Conservation (phyloP, 2,797 vertebrate species). For the Sebastes trivittatus region DNA sequence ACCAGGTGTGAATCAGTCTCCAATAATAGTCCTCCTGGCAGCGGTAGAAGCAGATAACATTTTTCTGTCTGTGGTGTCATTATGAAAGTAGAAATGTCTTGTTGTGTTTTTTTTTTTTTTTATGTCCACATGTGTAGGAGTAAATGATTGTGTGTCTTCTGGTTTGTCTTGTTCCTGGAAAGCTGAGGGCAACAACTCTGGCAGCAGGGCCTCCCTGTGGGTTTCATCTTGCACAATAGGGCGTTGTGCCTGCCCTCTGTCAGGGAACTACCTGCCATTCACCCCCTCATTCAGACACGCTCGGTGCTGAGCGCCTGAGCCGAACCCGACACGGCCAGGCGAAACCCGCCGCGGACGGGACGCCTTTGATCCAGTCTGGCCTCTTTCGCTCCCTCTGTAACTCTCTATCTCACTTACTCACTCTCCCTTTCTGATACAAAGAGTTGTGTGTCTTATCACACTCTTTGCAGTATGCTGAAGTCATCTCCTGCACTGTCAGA, state of each 20-base stretch:
- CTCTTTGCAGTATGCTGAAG: constrained; percentile 61
- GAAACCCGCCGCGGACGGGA: constrained; percentile 1
- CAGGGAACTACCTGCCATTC: constrained; percentile 59
- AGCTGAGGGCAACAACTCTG: constrained; percentile 40
- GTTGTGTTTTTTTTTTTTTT: neutral
- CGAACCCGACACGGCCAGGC: constrained; percentile 45
- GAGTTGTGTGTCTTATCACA: constrained; percentile 60
- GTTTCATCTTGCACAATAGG: constrained; percentile 56
- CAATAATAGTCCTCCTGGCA: neutral
- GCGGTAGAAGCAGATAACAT: neutral
- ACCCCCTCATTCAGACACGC: constrained; percentile 45
- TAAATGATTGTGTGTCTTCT: constrained; percentile 22
- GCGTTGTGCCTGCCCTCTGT: constrained; percentile 32
- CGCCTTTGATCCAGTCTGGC: constrained; percentile 37
- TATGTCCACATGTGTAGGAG: neutral
- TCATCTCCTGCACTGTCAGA: constrained; percentile 70
- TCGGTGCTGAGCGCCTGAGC: neutral
- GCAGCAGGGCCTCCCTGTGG: constrained; percentile 35
- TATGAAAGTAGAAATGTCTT: neutral
- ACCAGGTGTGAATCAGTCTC: neutral
- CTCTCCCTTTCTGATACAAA: constrained; percentile 37
- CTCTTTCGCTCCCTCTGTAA: constrained; percentile 17
- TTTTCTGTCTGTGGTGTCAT: neutral
- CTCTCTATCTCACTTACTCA: constrained; percentile 21
- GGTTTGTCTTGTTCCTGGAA: constrained; percentile 59